Conservation (phyloP, 2,113 vertebrate genomes). For the Zosterops pallidus region DNA sequence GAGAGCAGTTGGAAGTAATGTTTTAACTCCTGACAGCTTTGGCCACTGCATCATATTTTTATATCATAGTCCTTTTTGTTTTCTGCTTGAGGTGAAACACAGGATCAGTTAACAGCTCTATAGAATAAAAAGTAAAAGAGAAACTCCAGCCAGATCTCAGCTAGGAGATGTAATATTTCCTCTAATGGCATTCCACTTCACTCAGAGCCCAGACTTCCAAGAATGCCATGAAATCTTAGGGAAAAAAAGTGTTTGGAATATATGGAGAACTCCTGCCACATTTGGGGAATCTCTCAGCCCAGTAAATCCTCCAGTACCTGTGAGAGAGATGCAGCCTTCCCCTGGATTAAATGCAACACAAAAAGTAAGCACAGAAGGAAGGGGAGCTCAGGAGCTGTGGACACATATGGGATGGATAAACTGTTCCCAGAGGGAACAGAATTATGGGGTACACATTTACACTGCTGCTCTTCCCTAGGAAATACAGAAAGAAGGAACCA, state of each 20-base stretch:
- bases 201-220: not conserved
- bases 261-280: not conserved
- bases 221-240: not conserved
- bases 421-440: not conserved
- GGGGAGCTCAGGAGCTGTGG: not conserved
- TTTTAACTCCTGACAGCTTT: not conserved
- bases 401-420: not conserved
- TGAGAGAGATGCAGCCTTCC: not conserved
- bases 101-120: not conserved
- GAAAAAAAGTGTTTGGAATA: not conserved
- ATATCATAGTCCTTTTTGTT: not conserved
- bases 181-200: not conserved
- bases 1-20: not conserved
- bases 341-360: not conserved
- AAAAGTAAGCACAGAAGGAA: not conserved
- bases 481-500: accelerated
- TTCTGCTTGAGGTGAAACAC: not conserved
- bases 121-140: not conserved
- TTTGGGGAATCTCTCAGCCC: not conserved
- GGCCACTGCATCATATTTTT: not conserved
- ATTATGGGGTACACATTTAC: not conserved
- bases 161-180: not conserved
- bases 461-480: not conserved
- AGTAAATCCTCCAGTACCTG: accelerated
- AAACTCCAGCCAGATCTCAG: not conserved